These are phyloP conservation scores for Phylloscopus trochiloides DNA, from an alignment of 2,113 vertebrate genomes.

Conservation along the genomic window DNA sequence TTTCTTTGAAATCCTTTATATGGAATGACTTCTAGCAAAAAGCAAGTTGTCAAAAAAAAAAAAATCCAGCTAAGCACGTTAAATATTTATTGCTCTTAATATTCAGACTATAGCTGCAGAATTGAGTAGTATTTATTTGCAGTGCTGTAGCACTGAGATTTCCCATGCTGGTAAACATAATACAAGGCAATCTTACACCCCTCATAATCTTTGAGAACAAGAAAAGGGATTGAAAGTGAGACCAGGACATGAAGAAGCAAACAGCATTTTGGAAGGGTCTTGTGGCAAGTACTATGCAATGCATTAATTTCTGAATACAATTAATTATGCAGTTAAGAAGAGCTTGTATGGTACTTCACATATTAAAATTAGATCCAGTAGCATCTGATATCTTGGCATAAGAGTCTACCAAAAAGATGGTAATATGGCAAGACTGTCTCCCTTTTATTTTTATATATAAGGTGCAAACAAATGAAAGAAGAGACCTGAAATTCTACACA, in stretches of 20 bases:
- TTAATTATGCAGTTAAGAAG: not conserved
- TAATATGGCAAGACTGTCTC: not conserved
- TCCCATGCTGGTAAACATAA: not conserved
- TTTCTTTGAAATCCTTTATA: not conserved
- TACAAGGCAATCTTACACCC: not conserved
- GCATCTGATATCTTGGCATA: not conserved
- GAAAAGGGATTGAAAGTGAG: not conserved
- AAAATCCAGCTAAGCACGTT: not conserved
- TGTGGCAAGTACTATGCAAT: not conserved
- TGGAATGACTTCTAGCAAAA: not conserved
- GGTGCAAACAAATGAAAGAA: not conserved
- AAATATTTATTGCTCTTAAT: slow-evolving; percentile 7
- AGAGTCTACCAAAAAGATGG: not conserved
- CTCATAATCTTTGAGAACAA: not conserved
- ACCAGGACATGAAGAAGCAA: not conserved
- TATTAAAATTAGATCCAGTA: not conserved
- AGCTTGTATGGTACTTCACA: not conserved
- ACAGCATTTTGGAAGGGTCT: not conserved
- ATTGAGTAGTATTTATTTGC: not conserved
- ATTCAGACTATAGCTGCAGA: not conserved
- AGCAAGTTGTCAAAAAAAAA: not conserved
- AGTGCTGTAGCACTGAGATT: not conserved
- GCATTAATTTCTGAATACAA: not conserved
- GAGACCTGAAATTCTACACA: not conserved
- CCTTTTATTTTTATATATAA: not conserved